Evolutionary conservation across 64 coral and sea anemone genomes (phyloP).

Genomic region (Catalaphyllia jardinei): DNA sequence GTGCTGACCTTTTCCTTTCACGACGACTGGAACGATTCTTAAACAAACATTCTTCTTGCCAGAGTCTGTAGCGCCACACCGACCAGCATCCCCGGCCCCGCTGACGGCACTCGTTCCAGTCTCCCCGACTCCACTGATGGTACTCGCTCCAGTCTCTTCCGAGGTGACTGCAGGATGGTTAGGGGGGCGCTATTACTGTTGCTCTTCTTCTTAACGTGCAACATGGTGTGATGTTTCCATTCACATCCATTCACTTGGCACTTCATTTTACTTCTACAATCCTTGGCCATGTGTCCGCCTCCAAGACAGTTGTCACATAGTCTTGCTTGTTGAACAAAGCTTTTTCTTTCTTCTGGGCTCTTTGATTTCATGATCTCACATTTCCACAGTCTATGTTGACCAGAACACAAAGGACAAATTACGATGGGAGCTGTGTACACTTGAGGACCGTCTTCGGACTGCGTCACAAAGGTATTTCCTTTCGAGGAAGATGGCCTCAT

Average conservation of each 20-base stretch:
- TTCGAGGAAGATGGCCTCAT: background rate
- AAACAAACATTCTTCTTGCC: background rate
- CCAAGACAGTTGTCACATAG: slow-evolving; percentile 46
- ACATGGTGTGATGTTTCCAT: slow-evolving; percentile 46
- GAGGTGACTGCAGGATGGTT: background rate
- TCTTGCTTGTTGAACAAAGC: slow-evolving; percentile 39
- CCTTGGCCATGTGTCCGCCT: slow-evolving; percentile 25
- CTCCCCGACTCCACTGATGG: slow-evolving; percentile 26
- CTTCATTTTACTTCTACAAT: slow-evolving; percentile 58
- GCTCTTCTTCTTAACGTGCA: slow-evolving; percentile 5
- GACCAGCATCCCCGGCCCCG: slow-evolving; percentile 31
- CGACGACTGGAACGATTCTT: too few species aligned
- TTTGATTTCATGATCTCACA: slow-evolving; percentile 23
- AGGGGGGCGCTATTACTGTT: background rate
- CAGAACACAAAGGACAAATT: slow-evolving; percentile 21
- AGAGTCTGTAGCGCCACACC: background rate
- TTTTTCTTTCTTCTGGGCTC: slow-evolving; percentile 36
- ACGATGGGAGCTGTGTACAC: background rate
- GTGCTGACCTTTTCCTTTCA: background rate
- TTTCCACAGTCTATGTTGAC: slow-evolving; percentile 7
- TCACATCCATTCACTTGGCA: slow-evolving; percentile 55
- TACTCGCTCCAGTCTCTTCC: slow-evolving; percentile 4
- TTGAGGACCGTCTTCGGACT: too few species aligned
- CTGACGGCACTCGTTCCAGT: slow-evolving; percentile 12
- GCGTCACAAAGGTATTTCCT: too few species aligned